Conservation (phyloP, 2,113 vertebrate species). For the Perognathus longimembris region DNA sequence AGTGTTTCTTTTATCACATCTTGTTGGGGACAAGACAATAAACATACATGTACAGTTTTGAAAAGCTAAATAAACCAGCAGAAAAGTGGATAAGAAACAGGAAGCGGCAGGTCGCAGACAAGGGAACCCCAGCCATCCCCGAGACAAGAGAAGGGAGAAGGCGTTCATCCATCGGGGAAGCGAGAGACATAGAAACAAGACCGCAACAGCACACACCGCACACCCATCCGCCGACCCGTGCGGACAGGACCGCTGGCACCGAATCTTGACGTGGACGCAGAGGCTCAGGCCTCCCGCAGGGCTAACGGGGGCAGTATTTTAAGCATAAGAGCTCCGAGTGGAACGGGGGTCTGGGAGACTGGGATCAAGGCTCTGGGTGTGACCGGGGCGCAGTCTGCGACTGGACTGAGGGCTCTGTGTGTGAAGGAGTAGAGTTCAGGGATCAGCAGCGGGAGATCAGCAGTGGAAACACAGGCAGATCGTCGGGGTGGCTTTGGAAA, state of each 20-base stretch:
- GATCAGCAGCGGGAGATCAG: too few species aligned
- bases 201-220: accelerated
- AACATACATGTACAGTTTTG: neutral
- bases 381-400: too few species aligned
- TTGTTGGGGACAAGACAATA: neutral
- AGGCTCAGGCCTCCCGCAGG: neutral
- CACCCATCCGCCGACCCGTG: accelerated
- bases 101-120: neutral
- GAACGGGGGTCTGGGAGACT: too few species aligned
- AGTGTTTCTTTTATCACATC: constrained; percentile 24
- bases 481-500: neutral
- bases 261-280: accelerated
- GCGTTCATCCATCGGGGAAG: accelerated
- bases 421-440: too few species aligned
- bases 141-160: accelerated
- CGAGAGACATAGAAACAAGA: neutral
- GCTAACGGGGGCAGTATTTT: too few species aligned
- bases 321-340: too few species aligned
- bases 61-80: neutral
- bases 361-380: too few species aligned
- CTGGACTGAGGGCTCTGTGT: too few species aligned
- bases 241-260: accelerated
- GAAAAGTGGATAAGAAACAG: neutral
- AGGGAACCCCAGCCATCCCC: accelerated
- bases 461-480: accelerated